Percentiles rank a stretch among this genome's conserved stretches.
Conservation (phyloP, 2,888 invertebrate species). For the Ophion ventricosus region DNA sequence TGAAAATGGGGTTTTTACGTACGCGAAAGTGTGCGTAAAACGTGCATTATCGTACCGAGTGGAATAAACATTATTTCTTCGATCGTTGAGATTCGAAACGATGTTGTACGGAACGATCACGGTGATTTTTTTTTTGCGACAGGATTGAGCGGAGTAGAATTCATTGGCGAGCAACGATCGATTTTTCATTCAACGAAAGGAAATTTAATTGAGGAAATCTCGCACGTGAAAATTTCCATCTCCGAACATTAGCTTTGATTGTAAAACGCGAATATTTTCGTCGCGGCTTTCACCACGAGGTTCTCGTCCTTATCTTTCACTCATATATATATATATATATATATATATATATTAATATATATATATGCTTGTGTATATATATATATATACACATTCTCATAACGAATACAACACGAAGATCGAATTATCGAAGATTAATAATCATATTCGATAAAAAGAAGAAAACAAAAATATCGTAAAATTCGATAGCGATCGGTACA, state of each 20-base stretch:
- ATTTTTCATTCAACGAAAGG: neutral
- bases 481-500: constrained; percentile 11
- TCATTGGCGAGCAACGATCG: neutral
- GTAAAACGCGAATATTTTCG: constrained; percentile 65
- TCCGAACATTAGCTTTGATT: constrained; percentile 62
- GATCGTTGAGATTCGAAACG: neutral
- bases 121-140: neutral
- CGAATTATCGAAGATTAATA: neutral
- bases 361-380: neutral
- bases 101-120: neutral
- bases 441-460: neutral
- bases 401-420: constrained; percentile 28
- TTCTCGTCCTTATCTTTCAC: constrained; percentile 36
- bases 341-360: neutral
- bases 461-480: constrained; percentile 21
- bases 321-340: constrained; percentile 32
- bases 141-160: neutral
- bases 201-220: neutral
- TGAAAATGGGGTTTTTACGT: no score
- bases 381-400: neutral
- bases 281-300: constrained; percentile 53
- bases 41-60: no score
- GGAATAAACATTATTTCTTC: constrained; percentile 1
- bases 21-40: no score
- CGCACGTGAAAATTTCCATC: constrained; percentile 51